Percentiles rank a stretch among this genome's conserved stretches.
phyloP scores from a whole-genome alignment of 2,113 vertebrate species.

The Charadrius vociferus region DNA sequence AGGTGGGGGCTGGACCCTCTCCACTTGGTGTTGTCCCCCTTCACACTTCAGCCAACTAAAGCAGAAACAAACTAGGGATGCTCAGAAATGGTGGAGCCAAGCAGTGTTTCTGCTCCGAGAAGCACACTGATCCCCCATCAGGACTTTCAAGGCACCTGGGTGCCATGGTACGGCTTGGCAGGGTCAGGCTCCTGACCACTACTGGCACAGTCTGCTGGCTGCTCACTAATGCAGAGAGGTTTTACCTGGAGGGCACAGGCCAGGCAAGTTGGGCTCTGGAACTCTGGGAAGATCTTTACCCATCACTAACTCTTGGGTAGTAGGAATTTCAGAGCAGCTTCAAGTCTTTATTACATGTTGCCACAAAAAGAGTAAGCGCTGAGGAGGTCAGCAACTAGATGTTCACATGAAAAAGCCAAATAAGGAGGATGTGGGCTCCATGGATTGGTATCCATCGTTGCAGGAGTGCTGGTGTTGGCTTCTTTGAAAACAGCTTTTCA shows the following conservation, averaged over 20 bases:
- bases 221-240: accelerated
- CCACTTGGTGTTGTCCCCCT: accelerated
- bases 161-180: background rate
- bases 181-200: background rate
- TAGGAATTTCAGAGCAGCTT: background rate
- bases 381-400: background rate
- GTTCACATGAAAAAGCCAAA: background rate
- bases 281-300: background rate
- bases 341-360: background rate
- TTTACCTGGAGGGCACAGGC: background rate
- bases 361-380: background rate
- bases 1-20: background rate
- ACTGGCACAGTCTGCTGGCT: background rate
- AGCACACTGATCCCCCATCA: accelerated
- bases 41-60: background rate
- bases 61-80: background rate
- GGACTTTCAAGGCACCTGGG: background rate
- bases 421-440: background rate
- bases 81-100: accelerated
- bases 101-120: background rate
- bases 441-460: background rate
- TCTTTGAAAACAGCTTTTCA: background rate
- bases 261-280: background rate
- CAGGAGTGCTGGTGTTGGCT: background rate
- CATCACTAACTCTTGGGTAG: background rate